Evolutionary conservation across 2,113 vertebrate genomes (phyloP).

Genomic region (Pangasianodon gigas): DNA sequence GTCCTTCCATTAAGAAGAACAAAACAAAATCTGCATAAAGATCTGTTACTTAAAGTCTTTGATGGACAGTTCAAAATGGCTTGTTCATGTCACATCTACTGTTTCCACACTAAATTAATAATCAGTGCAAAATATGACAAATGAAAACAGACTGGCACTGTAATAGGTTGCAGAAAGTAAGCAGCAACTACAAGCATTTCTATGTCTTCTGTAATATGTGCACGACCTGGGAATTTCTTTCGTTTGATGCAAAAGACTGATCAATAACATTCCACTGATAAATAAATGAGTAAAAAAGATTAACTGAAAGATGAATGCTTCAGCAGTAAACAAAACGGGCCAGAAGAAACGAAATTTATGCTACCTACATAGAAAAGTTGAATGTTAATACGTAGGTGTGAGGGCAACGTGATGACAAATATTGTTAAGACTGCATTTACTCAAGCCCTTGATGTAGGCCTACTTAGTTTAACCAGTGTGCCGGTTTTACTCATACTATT

Average conservation of each 20-base stretch:
- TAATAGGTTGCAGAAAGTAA: background rate
- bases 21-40: background rate
- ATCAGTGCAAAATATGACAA: slow-evolving; percentile 13
- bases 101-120: slow-evolving; percentile 4
- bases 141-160: background rate
- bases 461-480: background rate
- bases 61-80: slow-evolving; percentile 17
- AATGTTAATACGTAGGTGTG: background rate
- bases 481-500: background rate
- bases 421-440: background rate
- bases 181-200: background rate
- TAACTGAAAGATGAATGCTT: background rate
- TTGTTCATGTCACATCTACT: background rate
- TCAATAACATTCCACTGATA: background rate
- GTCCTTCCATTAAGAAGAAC: background rate
- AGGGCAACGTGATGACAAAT: background rate
- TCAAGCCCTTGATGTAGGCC: background rate
- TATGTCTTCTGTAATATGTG: background rate
- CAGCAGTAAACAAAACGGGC: background rate
- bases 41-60: background rate
- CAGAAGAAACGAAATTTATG: background rate
- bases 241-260: background rate
- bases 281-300: background rate
- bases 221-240: background rate
- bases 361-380: background rate